Percentiles rank a stretch among this genome's conserved stretches.
Conservation (phyloP, 2,888 invertebrate species). For the Gortyna flavago region DNA sequence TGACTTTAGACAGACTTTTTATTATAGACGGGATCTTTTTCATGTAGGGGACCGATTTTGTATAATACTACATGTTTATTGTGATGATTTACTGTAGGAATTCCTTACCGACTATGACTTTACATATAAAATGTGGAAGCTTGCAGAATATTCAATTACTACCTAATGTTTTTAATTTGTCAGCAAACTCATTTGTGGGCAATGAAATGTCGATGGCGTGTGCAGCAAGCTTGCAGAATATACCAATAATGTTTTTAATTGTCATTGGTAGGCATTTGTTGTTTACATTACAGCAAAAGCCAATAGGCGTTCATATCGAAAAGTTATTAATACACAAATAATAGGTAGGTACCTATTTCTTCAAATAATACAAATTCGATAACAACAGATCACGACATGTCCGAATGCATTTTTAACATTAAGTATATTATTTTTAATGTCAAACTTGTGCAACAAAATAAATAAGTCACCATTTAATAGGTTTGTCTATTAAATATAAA, state of each 20-base stretch:
- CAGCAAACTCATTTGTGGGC: too few species aligned
- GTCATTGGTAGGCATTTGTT: background rate
- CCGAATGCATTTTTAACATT: slow-evolving; percentile 14
- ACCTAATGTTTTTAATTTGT: too few species aligned
- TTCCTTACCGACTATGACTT: background rate
- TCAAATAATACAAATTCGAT: background rate
- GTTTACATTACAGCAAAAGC: background rate
- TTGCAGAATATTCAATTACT: background rate
- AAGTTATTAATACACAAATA: background rate
- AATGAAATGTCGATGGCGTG: too few species aligned
- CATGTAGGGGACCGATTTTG: background rate
- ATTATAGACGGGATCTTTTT: background rate
- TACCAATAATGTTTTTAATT: too few species aligned
- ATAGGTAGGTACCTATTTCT: background rate
- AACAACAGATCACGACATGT: background rate
- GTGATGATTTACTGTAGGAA: background rate
- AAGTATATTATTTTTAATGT: slow-evolving; percentile 50
- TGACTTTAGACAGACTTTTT: background rate
- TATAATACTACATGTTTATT: too few species aligned
- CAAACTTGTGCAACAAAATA: slow-evolving; percentile 40
- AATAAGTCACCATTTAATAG: slow-evolving; percentile 45
- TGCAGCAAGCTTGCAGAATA: too few species aligned
- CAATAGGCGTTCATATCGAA: background rate
- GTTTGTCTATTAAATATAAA: slow-evolving; percentile 12
- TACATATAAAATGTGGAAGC: background rate